Evolutionary conservation across 1,140 invertebrate species (phyloP), one percentile per base, ranked within the genome.

Genomic region (Zeugodacus cucurbitae): DNA sequence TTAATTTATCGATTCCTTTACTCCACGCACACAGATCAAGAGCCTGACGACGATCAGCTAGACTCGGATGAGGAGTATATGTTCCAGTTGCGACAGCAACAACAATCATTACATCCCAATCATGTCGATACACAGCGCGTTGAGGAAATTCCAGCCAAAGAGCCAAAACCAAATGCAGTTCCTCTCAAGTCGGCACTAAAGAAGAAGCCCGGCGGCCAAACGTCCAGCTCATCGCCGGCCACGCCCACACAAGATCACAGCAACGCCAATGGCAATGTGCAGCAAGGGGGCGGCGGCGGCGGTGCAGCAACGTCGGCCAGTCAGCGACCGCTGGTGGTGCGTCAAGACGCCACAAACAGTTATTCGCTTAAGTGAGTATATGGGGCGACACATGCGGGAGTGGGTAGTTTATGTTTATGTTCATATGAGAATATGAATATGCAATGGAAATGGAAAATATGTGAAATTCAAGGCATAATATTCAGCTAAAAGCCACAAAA

Each of bases 121-220:
- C 90, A 92, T 88, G 96, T 97, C 90, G 97, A 98, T 92, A 97
- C 97, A 54, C 96, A 95, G 26, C 95, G 96, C 86, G 96, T 98
- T 57, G 97, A 98, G 93, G 97, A 98, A 94, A 98, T 98, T 88
- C 97, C 97, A 87, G 97, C 97, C 87, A 97, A 97, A 94, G 97
- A 98, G 94, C 97, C 97, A 26, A 96, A 96, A 91, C 96, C 97
- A 92, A 97, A 98, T 94, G 97, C 97, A 88, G 96, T 98, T 94
- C 97, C 97, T 88, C 95, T 98, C 74, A 98, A 98, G 92, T 98
- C 97, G 34, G 97, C 97, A n/a, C 94, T 98, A 62, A 98, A 98
- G 94, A 98, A 98, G 92, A 96, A 97, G 90, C 95, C 95, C 91
- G 94, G 93, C 91, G 94, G 93, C 95, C 90, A 96, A 94, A 85